Base-by-base conservation (phyloP, 2,888 invertebrate genomes). In the Neoascia interrupta region DNA sequence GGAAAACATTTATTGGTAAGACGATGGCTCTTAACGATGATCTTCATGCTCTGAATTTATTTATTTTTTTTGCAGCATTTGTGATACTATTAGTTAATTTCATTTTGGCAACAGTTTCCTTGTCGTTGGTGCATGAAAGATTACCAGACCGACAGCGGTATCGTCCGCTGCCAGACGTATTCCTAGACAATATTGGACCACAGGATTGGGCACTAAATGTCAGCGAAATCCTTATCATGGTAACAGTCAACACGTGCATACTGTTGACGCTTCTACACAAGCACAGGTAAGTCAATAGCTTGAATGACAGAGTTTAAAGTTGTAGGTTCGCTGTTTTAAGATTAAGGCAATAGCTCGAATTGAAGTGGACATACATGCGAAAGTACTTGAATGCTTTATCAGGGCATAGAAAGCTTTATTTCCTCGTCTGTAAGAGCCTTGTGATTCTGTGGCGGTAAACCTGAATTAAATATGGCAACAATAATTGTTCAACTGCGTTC, bases 171-270 rank as follows among this genome's bases (percentile, higher is more conserved):
- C 95, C 95, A 64, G 97, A 97, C 89, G 90, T 95, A 82, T 91
- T 96, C 85, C 91, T 97, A 84, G 95, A 95, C 88, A 92, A 93
- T 87, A 91, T 96, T 80, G 90, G 90, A 69, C 91, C 93, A 70
- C 90, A 92, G 82, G 93, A 94, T 86, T 95, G 95, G 95, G 96
- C 94, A 36, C 91, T 97, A 64, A 91, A 92, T 86, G 93, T 95
- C 72, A 96, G 96, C 60, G 97, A 97, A 90, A 93, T 95, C 88
- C 91, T 96, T 84, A 96, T 97, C 86, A 94, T 97, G 91, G 90
- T 94, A 84, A 93, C 94, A 81, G 93, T 95, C 82, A 93, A 93
- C 84, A 91, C 93, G 60, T 93, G 95, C 81, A 91, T 95, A 89
- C 88, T 95, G 82, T 92, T 96, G 83, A 92, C 96, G 82, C 89